phyloP scores from a whole-genome alignment of 2,797 vertebrate genomes.

The Furcifer pardalis region DNA sequence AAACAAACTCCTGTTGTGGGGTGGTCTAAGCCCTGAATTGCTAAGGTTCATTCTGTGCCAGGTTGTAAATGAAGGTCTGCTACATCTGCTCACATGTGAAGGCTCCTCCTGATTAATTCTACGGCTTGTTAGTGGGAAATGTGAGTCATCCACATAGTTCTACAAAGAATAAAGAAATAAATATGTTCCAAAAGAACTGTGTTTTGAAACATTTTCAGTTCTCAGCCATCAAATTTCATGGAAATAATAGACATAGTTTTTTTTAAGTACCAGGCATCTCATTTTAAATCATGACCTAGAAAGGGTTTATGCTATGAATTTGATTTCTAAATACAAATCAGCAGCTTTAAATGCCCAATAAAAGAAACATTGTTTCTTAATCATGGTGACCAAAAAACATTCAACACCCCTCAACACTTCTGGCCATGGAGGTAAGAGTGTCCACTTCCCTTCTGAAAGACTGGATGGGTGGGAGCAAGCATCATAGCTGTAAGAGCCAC shows the following conservation, averaged over 20 bases:
- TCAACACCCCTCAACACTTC: background rate
- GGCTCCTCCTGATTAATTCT: slow-evolving; percentile 27
- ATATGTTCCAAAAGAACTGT: slow-evolving; percentile 8
- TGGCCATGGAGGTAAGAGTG: background rate
- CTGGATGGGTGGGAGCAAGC: too few relatives aligned
- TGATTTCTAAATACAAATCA: background rate
- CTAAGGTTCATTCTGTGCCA: slow-evolving; percentile 15
- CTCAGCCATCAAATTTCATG: background rate
- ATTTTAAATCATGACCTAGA: background rate
- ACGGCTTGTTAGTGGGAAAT: slow-evolving; percentile 26
- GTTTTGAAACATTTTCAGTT: background rate
- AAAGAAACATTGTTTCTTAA: background rate
- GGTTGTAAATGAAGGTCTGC: slow-evolving; percentile 11
- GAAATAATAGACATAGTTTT: background rate
- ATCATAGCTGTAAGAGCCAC: too few relatives aligned
- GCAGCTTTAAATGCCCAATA: background rate
- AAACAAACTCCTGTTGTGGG: background rate
- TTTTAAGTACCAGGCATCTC: background rate
- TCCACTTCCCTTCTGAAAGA: too few relatives aligned
- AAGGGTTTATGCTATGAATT: background rate
- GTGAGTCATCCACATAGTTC: slow-evolving; percentile 29
- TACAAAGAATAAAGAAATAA: slow-evolving; percentile 15
- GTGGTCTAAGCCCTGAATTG: slow-evolving; percentile 8
- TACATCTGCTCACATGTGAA: background rate
- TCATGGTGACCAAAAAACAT: background rate